Evolutionary conservation across 2,797 vertebrate genomes (phyloP), one percentile per base, ranked within the genome.

Genomic region (Coilia nasus): DNA sequence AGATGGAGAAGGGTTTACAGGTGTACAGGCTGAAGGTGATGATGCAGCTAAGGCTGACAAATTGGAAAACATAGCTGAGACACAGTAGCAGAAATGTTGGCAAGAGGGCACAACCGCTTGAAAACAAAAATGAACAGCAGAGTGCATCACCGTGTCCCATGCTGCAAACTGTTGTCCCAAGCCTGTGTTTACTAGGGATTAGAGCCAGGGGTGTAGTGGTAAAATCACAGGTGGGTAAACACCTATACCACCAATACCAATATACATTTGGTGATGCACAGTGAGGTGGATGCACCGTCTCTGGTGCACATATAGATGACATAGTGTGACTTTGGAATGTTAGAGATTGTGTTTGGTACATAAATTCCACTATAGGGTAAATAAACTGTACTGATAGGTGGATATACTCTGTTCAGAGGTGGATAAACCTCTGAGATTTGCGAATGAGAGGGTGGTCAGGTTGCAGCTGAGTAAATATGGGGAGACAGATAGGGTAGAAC

Each of bases 1-100:
- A 80, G 35, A 2, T 17, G 50, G 10, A 87, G 47, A 81, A 0
- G 17, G 85, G 41, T n/a, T 35, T 82, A 35, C 80, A 86, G 28
- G 11, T 19, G 3, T 28, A 57, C n/a, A 71, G 5, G 25, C 7
- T 57, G 21, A 78, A 87, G 64, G 84, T 28, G 47, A 75, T 44
- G 17, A 41, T 41, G 35, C 35, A 41, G 35, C 35, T 35, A 31
- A 41, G 35, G 41, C 31, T 44, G 71, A 9, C 1, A 19, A 78
- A 41, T 15, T 12, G 15, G 15, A 17, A 25, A 46, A 35, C 25
- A 59, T n/a, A 19, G 57, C 50, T 54, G 50, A 54, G 50, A 54
- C 1, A 54, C 7, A 54, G 50, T 9, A 7, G 50, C 21, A 11
- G 44, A 60, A 60, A 11, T 14, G 5, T 56, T 21, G 47, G 1